Evolutionary conservation across 2,888 invertebrate genomes (phyloP), one percentile per base, ranked within the genome.

Genomic region (Orthosia gracilis): DNA sequence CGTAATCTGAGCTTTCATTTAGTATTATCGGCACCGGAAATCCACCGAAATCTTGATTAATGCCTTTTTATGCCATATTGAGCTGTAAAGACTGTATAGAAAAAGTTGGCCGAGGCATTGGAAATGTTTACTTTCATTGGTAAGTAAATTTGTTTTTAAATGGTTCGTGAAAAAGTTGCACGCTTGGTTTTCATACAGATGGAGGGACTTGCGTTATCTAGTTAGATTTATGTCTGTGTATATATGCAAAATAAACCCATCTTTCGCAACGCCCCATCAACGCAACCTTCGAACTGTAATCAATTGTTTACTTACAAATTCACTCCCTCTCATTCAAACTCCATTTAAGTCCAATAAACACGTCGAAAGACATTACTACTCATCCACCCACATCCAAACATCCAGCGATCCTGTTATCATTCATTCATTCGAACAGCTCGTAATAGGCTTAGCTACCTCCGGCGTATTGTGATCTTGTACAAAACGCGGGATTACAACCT

Each of bases 391-490:
- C 77, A 31, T 13, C 15, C 69, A 70, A 52, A 70, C 78, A 62
- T 59, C 23, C 40, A 40, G 40, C 23, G 61, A 70, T 61, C 72
- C 47, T 61, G 76, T 75, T 75, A 66, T 23, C 67, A 62, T 62
- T 65, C 64, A 55, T 61, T 57, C 64, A 55, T 61, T 57, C n/a
- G 50, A n/a, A 65, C 82, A 57, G 45, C 54, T 13, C 45, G 67
- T 82, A 82, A 82, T 82, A 82, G 74, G 82, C 81, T 82, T 82
- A 82, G n/a, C 78, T 82, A 78, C 81, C 81, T 82, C 82, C 62
- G 23, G 4, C 55, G 68, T 55, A 78, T 82, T 82, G 82, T 57
- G 45, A 17, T 4, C 50, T 7, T 5, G 31, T 26, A 63, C 74
- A 55, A 49, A 50, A 54, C 64, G 49, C 61, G n/a, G 73, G 73